Base-by-base conservation (phyloP, 2,797 vertebrate species). In the Sardinella longiceps region DNA sequence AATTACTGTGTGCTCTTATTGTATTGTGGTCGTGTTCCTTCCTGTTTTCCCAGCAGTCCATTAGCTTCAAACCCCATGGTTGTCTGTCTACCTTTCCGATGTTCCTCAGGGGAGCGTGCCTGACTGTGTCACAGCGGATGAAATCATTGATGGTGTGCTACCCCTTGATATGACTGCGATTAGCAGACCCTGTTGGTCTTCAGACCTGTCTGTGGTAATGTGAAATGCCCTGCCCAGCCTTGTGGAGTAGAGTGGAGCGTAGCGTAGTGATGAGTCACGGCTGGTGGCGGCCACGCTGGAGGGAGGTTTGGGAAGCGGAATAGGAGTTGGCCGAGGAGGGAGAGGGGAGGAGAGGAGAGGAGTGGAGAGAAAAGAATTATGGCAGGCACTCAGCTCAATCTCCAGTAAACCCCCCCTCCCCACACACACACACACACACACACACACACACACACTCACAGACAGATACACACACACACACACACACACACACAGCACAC, bases 221-320 rank as follows among this genome's bases (percentile, higher is more conserved):
- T 12, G 2, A 43, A 30, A n/a, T 56, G 43, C 20, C 20, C 60
- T 53, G 43, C 81, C 20, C 60, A 46, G 43, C 81, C 43, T 86
- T 45, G 39, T 60, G 15, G 14, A 58, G 80, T 50, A n/a, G n/a
- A n/a, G n/a, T n/a, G n/a, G n/a, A n/a, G n/a, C n/a, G n/a, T n/a
- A n/a, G n/a, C n/a, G 45, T 58, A 46, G 28, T 56, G 70, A 87
- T 86, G 84, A 87, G 84, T 88, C 82, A 77, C 85, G 66, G 39
- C 83, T 6, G 10, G 10, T 23, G 82, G 82, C 66, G 51, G 30
- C 80, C 48, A 25, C 12, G 14, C 33, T 5, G 82, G 33, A 43
- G 70, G 70, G 11, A 30, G 85, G 58, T 80, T 46, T 56, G 43
- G 18, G 15, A 77, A 4, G 39, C 33, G 70, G 70, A 77, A 43